Percentiles rank a stretch among this genome's conserved stretches.
These are phyloP conservation scores for Galerucella pusilla DNA, from an alignment of 2,888 invertebrate genomes.

Conservation along the genomic window DNA sequence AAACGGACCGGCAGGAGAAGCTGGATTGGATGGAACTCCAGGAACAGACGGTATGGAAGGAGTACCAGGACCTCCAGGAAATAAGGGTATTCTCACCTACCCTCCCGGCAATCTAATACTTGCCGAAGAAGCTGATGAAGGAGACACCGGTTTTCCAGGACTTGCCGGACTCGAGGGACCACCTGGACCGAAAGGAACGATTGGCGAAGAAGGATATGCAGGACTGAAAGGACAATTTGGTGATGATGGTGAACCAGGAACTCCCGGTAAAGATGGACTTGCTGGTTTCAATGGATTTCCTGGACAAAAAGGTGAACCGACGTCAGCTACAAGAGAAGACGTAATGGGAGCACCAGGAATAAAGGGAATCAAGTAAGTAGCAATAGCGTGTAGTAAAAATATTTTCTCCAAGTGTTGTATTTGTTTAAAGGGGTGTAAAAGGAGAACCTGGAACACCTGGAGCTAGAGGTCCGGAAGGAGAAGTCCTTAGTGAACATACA, in stretches of 20 bases:
- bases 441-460: slow-evolving; percentile 46
- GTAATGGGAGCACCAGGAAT: slow-evolving; percentile 67
- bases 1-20: slow-evolving; percentile 65
- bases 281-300: slow-evolving; percentile 63
- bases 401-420: slow-evolving; percentile 3
- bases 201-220: slow-evolving; percentile 45
- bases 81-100: slow-evolving; percentile 51
- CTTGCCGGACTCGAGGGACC: slow-evolving; percentile 60
- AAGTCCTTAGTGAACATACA: slow-evolving; percentile 38
- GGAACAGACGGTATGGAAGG: slow-evolving; percentile 64
- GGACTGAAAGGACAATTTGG: slow-evolving; percentile 68
- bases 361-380: slow-evolving; percentile 61
- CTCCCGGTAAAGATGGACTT: slow-evolving; percentile 60
- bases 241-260: slow-evolving; percentile 58
- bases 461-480: slow-evolving; percentile 50
- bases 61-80: slow-evolving; percentile 60
- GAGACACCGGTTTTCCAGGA: slow-evolving; percentile 68
- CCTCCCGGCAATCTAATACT: slow-evolving; percentile 45
- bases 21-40: slow-evolving; percentile 62
- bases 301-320: slow-evolving; percentile 71
- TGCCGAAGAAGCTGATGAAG: slow-evolving; percentile 67
- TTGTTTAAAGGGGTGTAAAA: slow-evolving; percentile 41
- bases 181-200: slow-evolving; percentile 48
- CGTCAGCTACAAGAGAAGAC: slow-evolving; percentile 65
- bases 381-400: not conserved